These are phyloP conservation scores for Aplysia californica DNA, from an alignment of 1,140 invertebrate genomes.

Conservation along the genomic window DNA sequence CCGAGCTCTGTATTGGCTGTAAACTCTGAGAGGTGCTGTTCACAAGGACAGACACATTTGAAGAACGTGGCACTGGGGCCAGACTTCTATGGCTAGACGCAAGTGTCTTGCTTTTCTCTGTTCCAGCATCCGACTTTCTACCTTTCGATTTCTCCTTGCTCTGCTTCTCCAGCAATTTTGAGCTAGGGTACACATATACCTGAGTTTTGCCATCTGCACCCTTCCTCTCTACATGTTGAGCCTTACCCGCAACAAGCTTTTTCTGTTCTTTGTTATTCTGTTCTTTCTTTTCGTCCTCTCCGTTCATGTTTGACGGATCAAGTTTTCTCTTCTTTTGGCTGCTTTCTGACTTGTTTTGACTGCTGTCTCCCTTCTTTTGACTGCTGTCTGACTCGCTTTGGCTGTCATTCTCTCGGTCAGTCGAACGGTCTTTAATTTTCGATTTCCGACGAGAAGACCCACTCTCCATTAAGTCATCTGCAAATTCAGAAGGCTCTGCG, in stretches of 20 bases:
- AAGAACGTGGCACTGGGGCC: not conserved
- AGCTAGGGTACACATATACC: not conserved
- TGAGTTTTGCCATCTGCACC: not conserved
- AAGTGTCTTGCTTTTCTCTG: not conserved
- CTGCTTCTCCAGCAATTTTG: not conserved
- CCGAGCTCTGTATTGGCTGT: not conserved
- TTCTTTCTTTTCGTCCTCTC: too few relatives aligned
- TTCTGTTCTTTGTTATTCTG: too few relatives aligned
- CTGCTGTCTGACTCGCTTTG: not conserved
- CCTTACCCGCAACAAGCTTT: too few relatives aligned
- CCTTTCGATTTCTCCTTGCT: too few relatives aligned
- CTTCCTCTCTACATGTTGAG: not conserved
- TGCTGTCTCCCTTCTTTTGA: not conserved
- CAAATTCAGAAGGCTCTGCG: slow-evolving; percentile 17
- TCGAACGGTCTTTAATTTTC: too few relatives aligned
- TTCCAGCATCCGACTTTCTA: too few relatives aligned
- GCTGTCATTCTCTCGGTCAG: not conserved
- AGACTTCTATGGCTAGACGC: not conserved
- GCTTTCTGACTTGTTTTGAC: not conserved
- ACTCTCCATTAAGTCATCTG: too few relatives aligned
- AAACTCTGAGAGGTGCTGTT: not conserved
- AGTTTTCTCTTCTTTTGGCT: not conserved
- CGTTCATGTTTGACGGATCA: not conserved
- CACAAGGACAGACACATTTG: not conserved
- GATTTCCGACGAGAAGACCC: too few relatives aligned